Evolutionary conservation across 2,888 invertebrate genomes (phyloP).

Genomic region (Lysandra bellargus): DNA sequence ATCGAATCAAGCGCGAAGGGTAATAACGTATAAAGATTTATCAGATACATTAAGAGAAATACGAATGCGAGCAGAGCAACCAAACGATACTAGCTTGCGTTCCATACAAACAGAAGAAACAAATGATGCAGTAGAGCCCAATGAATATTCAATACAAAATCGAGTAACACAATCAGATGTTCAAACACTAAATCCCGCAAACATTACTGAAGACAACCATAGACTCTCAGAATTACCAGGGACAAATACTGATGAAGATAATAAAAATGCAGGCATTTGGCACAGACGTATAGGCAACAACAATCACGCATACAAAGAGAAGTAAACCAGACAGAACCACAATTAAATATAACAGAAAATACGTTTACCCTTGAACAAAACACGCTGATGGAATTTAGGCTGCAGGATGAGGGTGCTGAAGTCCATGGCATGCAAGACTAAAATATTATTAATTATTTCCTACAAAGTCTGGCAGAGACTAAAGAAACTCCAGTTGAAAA

Average conservation of each 20-base stretch:
- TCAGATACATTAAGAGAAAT: background rate
- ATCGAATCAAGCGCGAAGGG: constrained; percentile 4
- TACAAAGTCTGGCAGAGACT: background rate
- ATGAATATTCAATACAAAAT: background rate
- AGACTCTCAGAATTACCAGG: too few relatives aligned
- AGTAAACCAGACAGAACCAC: too few relatives aligned
- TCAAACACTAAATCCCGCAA: too few relatives aligned
- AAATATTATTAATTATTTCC: constrained; percentile 1
- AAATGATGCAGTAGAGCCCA: background rate
- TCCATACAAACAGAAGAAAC: background rate
- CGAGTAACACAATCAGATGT: too few relatives aligned
- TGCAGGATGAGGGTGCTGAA: background rate
- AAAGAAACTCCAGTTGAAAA: background rate
- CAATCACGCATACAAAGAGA: too few relatives aligned
- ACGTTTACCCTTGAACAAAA: too few relatives aligned
- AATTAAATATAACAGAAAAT: too few relatives aligned
- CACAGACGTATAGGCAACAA: too few relatives aligned
- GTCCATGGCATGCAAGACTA: background rate
- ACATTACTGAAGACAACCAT: too few relatives aligned
- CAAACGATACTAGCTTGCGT: background rate
- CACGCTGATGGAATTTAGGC: too few relatives aligned
- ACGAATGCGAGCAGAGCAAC: background rate
- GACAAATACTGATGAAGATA: too few relatives aligned
- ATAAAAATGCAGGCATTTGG: too few relatives aligned
- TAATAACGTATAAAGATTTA: background rate